Evolutionary conservation across 2,888 invertebrate genomes (phyloP).

Genomic region (Ormyrus labotus): DNA sequence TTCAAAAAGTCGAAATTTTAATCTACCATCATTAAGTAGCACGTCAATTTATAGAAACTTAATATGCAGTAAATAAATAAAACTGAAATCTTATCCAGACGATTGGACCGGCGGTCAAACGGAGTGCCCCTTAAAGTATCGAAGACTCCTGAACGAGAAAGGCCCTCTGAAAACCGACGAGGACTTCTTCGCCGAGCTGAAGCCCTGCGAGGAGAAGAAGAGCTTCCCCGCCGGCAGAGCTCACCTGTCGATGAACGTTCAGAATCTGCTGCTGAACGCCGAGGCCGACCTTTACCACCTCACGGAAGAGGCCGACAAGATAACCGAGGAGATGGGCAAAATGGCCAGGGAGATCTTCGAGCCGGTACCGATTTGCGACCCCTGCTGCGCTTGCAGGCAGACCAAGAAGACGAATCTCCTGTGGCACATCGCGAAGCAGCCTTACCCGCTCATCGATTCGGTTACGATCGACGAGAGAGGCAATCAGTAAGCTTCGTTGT

Average conservation of each 20-base stretch:
- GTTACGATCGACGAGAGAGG: conserved; percentile 54
- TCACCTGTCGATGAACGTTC: conserved; percentile 69
- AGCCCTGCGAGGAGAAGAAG: background rate
- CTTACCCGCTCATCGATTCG: conserved; percentile 64
- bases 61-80: background rate
- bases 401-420: conserved; percentile 63
- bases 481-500: background rate
- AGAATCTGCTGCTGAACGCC: conserved; percentile 65
- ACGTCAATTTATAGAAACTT: no score
- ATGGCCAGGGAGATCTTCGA: conserved; percentile 46
- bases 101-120: conserved; percentile 45
- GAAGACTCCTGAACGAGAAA: conserved; percentile 58
- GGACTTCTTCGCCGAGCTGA: conserved; percentile 62
- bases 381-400: conserved; percentile 67
- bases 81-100: background rate
- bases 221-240: conserved; percentile 65
- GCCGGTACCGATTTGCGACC: conserved; percentile 64
- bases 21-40: no score
- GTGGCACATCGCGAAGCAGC: conserved; percentile 62
- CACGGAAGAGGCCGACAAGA: conserved; percentile 63
- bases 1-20: no score
- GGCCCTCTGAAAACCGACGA: conserved; percentile 62
- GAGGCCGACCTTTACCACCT: conserved; percentile 65
- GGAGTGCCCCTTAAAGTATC: conserved; percentile 52
- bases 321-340: conserved; percentile 49